Percentiles rank a stretch among this genome's conserved stretches.
phyloP scores from a whole-genome alignment of 2,888 invertebrate species.

The Diarsia brunnea region DNA sequence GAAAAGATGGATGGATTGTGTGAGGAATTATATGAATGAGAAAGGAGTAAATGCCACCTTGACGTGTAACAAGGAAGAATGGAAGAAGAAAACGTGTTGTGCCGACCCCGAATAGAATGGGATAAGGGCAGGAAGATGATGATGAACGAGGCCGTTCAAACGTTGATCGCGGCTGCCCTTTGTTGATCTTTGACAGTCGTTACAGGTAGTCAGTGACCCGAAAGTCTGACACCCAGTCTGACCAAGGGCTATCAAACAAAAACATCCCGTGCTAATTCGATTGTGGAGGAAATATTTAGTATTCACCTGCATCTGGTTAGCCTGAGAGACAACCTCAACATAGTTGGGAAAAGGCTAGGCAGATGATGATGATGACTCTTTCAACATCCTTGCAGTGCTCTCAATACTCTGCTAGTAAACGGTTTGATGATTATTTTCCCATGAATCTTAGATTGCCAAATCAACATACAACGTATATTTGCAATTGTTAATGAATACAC shows the following conservation, averaged over 20 bases:
- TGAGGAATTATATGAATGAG: too few relatives aligned
- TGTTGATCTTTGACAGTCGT: neutral
- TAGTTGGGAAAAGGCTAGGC: neutral
- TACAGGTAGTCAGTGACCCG: neutral
- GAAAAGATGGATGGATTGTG: too few relatives aligned
- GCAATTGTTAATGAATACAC: slow-evolving; percentile 14
- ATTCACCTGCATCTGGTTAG: neutral
- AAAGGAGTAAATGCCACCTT: too few relatives aligned
- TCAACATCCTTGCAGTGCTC: neutral
- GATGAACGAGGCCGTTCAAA: too few relatives aligned
- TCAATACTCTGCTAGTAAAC: neutral
- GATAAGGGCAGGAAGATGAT: too few relatives aligned
- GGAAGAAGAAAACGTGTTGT: too few relatives aligned
- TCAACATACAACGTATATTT: neutral
- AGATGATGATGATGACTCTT: neutral
- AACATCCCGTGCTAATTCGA: too few relatives aligned
- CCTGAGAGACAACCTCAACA: neutral
- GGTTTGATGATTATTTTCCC: too few relatives aligned
- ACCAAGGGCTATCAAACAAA: neutral
- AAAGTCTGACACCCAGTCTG: neutral
- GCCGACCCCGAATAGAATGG: too few relatives aligned
- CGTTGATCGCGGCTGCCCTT: neutral
- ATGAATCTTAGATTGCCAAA: neutral
- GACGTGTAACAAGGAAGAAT: too few relatives aligned
- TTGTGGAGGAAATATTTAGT: neutral